Conservation (phyloP, 2,888 invertebrate genomes). For the Drosophila phalerata region DNA sequence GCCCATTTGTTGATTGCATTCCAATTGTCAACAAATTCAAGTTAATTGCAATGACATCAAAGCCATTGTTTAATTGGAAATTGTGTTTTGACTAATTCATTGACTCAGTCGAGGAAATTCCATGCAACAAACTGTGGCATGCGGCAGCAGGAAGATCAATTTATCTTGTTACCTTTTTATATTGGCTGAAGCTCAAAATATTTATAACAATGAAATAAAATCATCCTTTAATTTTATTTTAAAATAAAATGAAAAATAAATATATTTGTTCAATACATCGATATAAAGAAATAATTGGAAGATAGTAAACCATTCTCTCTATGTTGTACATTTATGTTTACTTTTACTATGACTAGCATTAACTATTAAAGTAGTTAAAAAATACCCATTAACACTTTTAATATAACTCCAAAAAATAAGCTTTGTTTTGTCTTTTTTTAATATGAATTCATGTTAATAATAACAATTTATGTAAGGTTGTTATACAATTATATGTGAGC, state of each 20-base stretch:
- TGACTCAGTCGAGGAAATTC: constrained; percentile 37
- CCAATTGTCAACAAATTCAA: constrained; percentile 40
- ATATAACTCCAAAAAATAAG: background rate
- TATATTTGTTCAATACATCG: no score
- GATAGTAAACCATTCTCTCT: no score
- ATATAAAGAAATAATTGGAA: no score
- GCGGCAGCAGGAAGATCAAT: constrained; percentile 42
- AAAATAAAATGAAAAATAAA: no score
- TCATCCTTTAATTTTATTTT: no score
- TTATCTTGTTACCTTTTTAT: background rate
- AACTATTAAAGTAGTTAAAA: background rate
- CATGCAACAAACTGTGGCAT: constrained; percentile 29
- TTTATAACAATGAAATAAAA: no score
- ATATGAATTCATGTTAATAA: no score
- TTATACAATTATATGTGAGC: background rate
- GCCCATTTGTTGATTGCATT: constrained; percentile 58
- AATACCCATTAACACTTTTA: no score
- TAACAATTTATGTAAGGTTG: background rate
- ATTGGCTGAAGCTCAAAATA: constrained; percentile 3
- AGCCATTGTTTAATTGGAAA: constrained; percentile 72
- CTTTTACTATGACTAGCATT: background rate
- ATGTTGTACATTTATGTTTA: no score
- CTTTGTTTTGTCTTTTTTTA: background rate
- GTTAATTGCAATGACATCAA: constrained; percentile 57
- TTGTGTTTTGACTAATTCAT: constrained; percentile 33